Conservation (phyloP, 1,140 invertebrate genomes). For the Ceratitis capitata region DNA sequence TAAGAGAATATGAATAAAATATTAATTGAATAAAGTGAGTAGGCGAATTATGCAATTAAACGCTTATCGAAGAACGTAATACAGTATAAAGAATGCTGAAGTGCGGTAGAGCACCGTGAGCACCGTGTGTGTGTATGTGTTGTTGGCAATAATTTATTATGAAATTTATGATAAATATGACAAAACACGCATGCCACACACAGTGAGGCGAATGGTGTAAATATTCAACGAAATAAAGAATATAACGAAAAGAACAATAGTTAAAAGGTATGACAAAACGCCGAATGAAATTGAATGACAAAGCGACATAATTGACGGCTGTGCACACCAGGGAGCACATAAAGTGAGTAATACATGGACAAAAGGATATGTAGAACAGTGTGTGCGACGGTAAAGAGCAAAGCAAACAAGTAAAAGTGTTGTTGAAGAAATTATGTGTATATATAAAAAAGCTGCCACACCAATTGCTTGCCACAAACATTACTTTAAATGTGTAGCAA, state of each 20-base stretch:
- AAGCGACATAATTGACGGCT: not conserved
- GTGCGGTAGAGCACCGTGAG: not conserved
- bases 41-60: slow-evolving; percentile 23
- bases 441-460: too few species aligned
- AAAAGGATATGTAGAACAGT: not conserved
- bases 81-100: not conserved
- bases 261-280: not conserved
- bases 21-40: not conserved
- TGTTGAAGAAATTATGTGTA: too few species aligned
- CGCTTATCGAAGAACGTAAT: slow-evolving; percentile 12
- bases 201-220: not conserved
- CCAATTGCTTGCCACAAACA: not conserved
- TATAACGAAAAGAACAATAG: not conserved
- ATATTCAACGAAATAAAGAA: not conserved
- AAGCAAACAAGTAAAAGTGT: not conserved
- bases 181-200: slow-evolving; percentile 5
- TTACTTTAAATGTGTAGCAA: not conserved
- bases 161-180: slow-evolving; percentile 10
- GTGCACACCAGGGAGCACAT: not conserved
- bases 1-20: not conserved
- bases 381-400: not conserved
- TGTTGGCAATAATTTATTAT: not conserved
- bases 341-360: not conserved
- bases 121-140: not conserved
- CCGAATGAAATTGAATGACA: not conserved